Evolutionary conservation across 1,140 invertebrate genomes (phyloP).

Genomic region (Penaeus indicus): DNA sequence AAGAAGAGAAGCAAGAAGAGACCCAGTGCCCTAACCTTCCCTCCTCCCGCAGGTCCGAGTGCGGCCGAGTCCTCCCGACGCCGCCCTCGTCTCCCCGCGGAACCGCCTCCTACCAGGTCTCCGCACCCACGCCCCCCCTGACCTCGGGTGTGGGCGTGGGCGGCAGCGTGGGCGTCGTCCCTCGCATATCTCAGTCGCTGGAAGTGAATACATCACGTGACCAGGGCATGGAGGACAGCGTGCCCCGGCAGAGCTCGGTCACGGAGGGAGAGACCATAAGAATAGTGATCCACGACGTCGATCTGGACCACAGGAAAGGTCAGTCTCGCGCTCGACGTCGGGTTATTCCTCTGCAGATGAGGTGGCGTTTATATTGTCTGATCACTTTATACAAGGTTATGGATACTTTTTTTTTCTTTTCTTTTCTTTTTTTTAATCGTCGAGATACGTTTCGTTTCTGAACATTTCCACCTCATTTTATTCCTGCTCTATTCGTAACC

Average conservation of each 20-base stretch:
- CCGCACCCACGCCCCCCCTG: conserved; percentile 41
- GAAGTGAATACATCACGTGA: conserved; percentile 54
- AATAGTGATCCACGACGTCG: conserved; percentile 93
- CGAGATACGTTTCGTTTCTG: no score
- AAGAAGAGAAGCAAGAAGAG: no score
- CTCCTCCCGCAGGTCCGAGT: conserved; percentile 53
- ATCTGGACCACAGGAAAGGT: conserved; percentile 74
- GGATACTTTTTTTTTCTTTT: no score
- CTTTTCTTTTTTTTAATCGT: no score
- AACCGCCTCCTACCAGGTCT: conserved; percentile 7
- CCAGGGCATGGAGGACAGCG: conserved; percentile 65
- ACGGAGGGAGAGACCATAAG: conserved; percentile 89
- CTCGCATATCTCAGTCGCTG: conserved; percentile 58
- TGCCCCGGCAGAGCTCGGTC: conserved; percentile 83
- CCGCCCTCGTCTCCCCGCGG: conserved; percentile 72
- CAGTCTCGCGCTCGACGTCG: conserved; percentile 45
- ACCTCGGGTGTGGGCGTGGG: conserved; percentile 27
- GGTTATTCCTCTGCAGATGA: no score
- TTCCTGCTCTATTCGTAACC: no score
- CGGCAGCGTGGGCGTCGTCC: conserved; percentile 19
- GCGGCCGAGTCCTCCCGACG: conserved; percentile 69
- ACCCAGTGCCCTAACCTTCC: neutral
- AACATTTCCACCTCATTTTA: no score
- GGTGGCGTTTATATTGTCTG: no score
- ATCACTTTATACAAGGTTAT: no score